Evolutionary conservation across 2,113 vertebrate genomes (phyloP), one percentile per base, ranked within the genome.

Genomic region (Egretta garzetta): DNA sequence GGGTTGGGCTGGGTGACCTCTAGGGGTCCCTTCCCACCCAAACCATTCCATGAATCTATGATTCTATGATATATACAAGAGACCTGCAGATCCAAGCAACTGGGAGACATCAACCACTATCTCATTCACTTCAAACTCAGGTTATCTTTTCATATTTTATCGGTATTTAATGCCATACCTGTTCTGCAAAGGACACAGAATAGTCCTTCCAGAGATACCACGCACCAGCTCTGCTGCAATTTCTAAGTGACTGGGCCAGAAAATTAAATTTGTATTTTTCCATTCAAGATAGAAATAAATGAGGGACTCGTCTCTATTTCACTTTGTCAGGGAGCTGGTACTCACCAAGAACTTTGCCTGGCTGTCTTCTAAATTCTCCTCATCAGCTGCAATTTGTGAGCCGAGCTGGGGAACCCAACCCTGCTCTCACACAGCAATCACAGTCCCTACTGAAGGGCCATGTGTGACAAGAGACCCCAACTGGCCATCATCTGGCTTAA

Each of bases 161-260:
- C 13, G 6, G 15, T 81, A 89, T 91, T 91, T 88, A 92, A 80
- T 59, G 83, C 72, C 43, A 6, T 3, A 30, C 21, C 56, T 37
- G 21, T 33, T 87, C 80, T 67, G 88, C 80, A 92, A 70, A 93
- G 68, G 72, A 87, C 43, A 81, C 59, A 56, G 52, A 75, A 77
- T 7, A 79, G 59, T 81, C 67, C 79, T 92, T 92, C 85, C 88
- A 71, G 63, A 95, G 73, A 55, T 14, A 93, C 68, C 75, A 88
- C 1, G 10, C 70, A 80, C 24, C 75, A 55, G 47, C 55, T 74
- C 19, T 2, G 70, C 60, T 56, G 56, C 94, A 67, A 62, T 71
- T 94, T 94, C 94, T 88, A 92, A 92, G 76, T 67, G 85, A 86
- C 63, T 95, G 81, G 80, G 56, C 85, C 74, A 96, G 85, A 95